Conservation (phyloP, 2,113 vertebrate genomes). For the Oryzias curvinotus region DNA sequence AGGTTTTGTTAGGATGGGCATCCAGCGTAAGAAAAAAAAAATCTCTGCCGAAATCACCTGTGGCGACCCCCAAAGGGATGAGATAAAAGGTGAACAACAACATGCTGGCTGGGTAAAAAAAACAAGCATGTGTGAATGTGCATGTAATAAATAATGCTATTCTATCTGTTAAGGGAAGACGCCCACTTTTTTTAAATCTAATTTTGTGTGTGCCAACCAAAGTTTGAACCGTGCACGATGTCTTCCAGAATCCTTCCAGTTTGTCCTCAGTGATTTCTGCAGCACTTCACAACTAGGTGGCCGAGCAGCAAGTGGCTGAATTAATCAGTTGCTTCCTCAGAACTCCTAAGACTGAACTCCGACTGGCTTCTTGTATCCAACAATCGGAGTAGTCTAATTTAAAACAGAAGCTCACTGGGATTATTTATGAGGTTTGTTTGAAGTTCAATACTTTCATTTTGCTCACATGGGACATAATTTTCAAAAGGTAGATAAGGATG, state of each 20-base stretch:
- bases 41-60: no score
- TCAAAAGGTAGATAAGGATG: constrained; percentile 74
- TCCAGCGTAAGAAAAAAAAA: no score
- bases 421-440: constrained; percentile 82
- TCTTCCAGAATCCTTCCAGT: background rate
- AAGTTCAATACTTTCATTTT: constrained; percentile 75
- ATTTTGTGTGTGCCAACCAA: no score
- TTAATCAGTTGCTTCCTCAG: constrained; percentile 12
- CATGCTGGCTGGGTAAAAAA: no score
- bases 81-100: no score
- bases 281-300: background rate
- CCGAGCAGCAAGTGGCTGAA: background rate
- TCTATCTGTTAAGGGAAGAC: no score
- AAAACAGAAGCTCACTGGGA: constrained; percentile 64
- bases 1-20: no score
- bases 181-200: no score
- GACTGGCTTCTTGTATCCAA: constrained; percentile 59
- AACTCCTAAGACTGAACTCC: constrained; percentile 34
- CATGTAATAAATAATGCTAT: no score
- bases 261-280: background rate
- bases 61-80: no score
- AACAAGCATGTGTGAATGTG: no score
- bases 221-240: no score
- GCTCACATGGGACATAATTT: constrained; percentile 74
- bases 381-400: constrained; percentile 72